Base-by-base conservation (phyloP, 2,888 invertebrate species). In the Drosophila neonasuta region DNA sequence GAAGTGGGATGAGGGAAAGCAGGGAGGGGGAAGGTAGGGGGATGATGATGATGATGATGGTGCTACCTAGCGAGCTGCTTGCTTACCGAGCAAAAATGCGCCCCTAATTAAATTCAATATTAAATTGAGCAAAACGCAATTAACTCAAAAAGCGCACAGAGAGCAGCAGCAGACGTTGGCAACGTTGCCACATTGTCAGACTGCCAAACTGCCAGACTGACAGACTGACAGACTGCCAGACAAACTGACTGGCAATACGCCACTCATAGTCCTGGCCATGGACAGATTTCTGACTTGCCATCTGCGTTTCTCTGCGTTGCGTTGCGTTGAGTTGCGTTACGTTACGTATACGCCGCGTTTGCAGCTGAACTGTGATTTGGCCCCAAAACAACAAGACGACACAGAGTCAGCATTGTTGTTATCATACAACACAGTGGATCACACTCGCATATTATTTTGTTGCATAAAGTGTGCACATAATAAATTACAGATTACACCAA, bases 61-160 rank as follows among this genome's bases (percentile, higher is more conserved):
- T 49, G 44, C 61, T 44, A 67, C 74, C 61, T 74, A 63, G 48
- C 57, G 11, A 36, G 36, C 39, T 32, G 36, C 65, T 68, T 61
- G 71, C 80, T 77, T 77, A 77, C 70, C 77, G 67, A 74, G 76
- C 74, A 82, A 79, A 86, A 87, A 86, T 80, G 82, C 78, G 80
- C 77, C 71, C 80, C 79, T 80, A 88, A 88, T 88, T 88, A 88
- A 88, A 87, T 88, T 87, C 76, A 86, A 83, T 82, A 86, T 87
- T 87, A 87, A 88, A 88, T 86, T 88, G 79, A 87, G 83, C 82
- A 79, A 86, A 87, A 88, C 88, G 82, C 83, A 87, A 88, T 88
- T 88, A 88, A 88, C 84, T 79, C 79, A 79, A 81, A 86, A 84
- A 84, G 79, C 75, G 73, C 65, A 51, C 71, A 65, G 46, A 63